A percentile compares a stretch with the other conserved stretches of the same genome.
Conservation (phyloP, 2,797 vertebrate genomes). For the Acanthurus tractus region DNA sequence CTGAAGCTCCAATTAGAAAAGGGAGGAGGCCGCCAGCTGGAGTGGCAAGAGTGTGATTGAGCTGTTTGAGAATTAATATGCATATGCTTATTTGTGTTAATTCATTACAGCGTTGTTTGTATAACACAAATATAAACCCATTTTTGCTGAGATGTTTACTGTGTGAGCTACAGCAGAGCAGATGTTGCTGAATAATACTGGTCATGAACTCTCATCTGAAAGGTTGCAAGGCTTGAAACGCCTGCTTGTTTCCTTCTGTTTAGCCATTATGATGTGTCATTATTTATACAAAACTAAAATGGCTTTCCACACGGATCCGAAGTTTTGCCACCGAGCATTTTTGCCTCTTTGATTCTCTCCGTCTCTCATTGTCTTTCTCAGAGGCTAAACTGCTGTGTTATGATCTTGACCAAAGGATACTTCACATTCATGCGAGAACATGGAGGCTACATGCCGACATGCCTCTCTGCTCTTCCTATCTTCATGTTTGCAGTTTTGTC, state of each 20-base stretch:
- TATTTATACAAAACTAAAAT: slow-evolving; percentile 14
- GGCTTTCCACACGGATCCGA: slow-evolving; percentile 15
- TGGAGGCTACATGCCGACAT: slow-evolving; percentile 23
- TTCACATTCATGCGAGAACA: slow-evolving; percentile 29
- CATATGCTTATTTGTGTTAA: slow-evolving; percentile 44
- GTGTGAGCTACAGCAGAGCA: slow-evolving; percentile 17
- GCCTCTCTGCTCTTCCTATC: not conserved
- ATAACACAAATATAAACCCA: slow-evolving; percentile 25
- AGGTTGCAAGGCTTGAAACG: not conserved
- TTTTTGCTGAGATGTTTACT: slow-evolving; percentile 5
- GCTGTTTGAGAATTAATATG: slow-evolving; percentile 49
- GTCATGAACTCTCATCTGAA: slow-evolving; percentile 10
- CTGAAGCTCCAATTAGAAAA: slow-evolving; percentile 48
- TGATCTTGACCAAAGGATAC: slow-evolving; percentile 45
- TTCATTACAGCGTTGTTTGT: slow-evolving; percentile 40
- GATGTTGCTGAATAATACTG: slow-evolving; percentile 27
- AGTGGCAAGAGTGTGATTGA: slow-evolving; percentile 59
- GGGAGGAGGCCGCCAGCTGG: slow-evolving; percentile 44
- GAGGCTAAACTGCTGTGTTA: slow-evolving; percentile 50
- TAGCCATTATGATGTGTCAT: slow-evolving; percentile 4
- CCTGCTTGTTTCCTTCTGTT: not conserved
- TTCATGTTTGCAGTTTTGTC: slow-evolving; percentile 11
- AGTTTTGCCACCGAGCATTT: slow-evolving; percentile 1
- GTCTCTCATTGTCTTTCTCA: not conserved
- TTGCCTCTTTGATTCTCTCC: not conserved